phyloP scores from a whole-genome alignment of 2,888 invertebrate species.

The Spodoptera littoralis region DNA sequence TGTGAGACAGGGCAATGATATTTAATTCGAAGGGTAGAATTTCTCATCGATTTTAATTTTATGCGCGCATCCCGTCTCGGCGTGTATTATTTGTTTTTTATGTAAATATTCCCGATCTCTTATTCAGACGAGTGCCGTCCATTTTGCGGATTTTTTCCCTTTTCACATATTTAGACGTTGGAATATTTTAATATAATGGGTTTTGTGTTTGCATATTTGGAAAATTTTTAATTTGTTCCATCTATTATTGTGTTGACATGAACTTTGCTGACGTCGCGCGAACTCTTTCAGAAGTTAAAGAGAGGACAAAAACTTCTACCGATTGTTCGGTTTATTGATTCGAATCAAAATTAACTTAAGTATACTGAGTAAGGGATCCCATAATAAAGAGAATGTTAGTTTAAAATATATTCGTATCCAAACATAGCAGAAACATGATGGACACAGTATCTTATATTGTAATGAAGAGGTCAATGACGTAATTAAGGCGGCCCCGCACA shows the following conservation, averaged over 20 bases:
- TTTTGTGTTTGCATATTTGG: conserved; percentile 70
- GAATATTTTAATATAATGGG: conserved; percentile 74
- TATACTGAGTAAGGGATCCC: no score
- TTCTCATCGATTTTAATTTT: conserved; percentile 89
- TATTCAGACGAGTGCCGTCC: conserved; percentile 82
- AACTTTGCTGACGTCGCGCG: background rate
- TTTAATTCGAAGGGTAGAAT: conserved; percentile 88
- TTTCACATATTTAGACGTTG: conserved; percentile 78
- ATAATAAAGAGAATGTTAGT: background rate
- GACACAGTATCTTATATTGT: conserved; percentile 56
- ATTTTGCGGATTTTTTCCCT: conserved; percentile 77
- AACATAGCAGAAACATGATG: conserved; percentile 42
- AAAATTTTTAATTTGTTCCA: conserved; percentile 49
- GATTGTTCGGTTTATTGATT: no score
- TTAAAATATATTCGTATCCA: conserved; percentile 27
- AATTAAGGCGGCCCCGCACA: conserved; percentile 55
- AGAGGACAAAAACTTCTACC: no score
- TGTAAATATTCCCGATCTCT: conserved; percentile 86
- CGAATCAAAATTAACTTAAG: no score
- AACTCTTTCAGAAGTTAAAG: background rate
- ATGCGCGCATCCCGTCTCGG: conserved; percentile 87
- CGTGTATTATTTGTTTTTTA: conserved; percentile 87
- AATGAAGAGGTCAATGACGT: conserved; percentile 66
- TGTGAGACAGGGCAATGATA: conserved; percentile 85
- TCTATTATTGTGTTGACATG: conserved; percentile 21